phyloP scores from a whole-genome alignment of 1,140 invertebrate species.

The Aphelenchoides avenae region DNA sequence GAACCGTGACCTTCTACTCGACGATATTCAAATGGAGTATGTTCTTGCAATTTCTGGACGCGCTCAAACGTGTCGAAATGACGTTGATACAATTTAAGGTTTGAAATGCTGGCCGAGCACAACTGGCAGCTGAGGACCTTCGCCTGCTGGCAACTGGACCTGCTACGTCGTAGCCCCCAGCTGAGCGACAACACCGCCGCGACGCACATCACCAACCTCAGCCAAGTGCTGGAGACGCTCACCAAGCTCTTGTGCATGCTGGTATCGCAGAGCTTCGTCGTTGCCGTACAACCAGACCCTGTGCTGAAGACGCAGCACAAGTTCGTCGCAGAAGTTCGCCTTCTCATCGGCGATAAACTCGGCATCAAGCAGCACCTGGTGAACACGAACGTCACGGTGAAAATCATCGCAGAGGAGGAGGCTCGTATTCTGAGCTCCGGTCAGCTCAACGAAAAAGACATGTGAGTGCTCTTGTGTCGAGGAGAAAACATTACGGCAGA shows the following conservation, averaged over 20 bases:
- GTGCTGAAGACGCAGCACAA: slow-evolving; percentile 59
- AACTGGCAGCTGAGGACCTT: slow-evolving; percentile 58
- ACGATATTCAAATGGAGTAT: slow-evolving; percentile 57
- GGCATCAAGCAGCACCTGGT: slow-evolving; percentile 59
- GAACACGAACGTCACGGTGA: slow-evolving; percentile 57
- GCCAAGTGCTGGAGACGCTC: slow-evolving; percentile 46
- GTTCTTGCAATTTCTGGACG: slow-evolving; percentile 13
- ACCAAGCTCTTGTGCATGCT: slow-evolving; percentile 58
- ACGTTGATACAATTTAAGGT: slow-evolving; percentile 42
- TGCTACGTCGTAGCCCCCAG: slow-evolving; percentile 48
- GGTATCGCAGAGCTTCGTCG: slow-evolving; percentile 57
- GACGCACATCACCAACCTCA: slow-evolving; percentile 50
- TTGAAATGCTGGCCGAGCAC: slow-evolving; percentile 56
- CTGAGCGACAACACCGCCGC: slow-evolving; percentile 48
- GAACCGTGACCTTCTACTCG: slow-evolving; percentile 45
- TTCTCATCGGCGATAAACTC: slow-evolving; percentile 56
- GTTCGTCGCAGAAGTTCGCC: slow-evolving; percentile 49
- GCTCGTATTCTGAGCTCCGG: slow-evolving; percentile 42
- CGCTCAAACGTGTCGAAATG: slow-evolving; percentile 3
- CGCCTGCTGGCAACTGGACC: slow-evolving; percentile 54
- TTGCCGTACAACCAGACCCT: slow-evolving; percentile 56
- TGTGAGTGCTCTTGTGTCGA: slow-evolving; percentile 32
- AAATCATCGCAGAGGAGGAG: slow-evolving; percentile 58
- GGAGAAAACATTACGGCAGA: neutral
- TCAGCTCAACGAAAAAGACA: slow-evolving; percentile 50